Evolutionary conservation across 2,888 invertebrate genomes (phyloP), one percentile per base, ranked within the genome.

Genomic region (Troides oblongomaculatus): DNA sequence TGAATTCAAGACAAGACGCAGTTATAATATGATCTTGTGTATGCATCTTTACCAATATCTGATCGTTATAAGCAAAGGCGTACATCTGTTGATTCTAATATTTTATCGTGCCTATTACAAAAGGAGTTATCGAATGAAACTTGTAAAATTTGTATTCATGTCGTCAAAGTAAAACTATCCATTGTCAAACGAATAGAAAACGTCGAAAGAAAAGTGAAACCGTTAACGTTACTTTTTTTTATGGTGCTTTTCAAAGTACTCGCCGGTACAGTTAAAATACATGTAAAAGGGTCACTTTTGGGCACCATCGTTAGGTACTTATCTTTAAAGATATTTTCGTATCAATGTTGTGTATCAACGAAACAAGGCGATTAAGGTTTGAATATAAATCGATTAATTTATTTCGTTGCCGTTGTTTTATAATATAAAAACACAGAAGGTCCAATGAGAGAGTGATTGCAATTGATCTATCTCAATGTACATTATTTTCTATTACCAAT

Each of bases 131-230:
- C 50, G 50, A 50, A 18, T 50, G 2, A 50, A 30, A 30, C 30
- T 30, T 30, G 30, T 30, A 30, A 50, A 50, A 68, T 68, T 63
- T 53, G 63, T 64, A 68, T 68, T 68, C 68, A 0, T 53, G 59
- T 50, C 39, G 56, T 21, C 23, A 59, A 60, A 50, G 64, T 64
- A 64, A 64, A 69, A 64, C 53, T 53, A 60, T 18, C 59, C n/a
- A 64, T 69, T 69, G 64, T 69, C 53, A 64, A 69, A 61, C 18
- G 59, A 59, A 23, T 64, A 67, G 36, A 61, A 65, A 65, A 43
- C 57, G 56, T 39, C 57, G 57, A 56, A 57, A 62, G 65, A 69
- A 65, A 65, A 69, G 69, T 66, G 69, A 69, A 69, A 69, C 57
- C 58, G 21, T 18, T 14, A 5, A 46, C 23, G 59, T 69, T 66